Evolutionary conservation across 2,113 vertebrate genomes (phyloP), one percentile per base, ranked within the genome.

Genomic region (Misgurnus anguillicaudatus): DNA sequence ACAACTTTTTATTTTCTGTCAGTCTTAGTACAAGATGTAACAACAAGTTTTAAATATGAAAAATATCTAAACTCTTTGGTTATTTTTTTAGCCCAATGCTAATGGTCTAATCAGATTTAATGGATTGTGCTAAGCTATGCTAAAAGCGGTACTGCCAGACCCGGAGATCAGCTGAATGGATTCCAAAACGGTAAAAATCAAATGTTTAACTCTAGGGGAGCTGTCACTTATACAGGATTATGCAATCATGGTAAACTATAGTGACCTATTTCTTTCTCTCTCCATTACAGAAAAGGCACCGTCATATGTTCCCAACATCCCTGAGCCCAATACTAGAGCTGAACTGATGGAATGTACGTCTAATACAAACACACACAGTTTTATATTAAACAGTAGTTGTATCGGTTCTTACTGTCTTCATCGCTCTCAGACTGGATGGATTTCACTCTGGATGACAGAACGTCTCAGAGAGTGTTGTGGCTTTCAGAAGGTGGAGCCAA

Each of bases 401-500:
- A 19, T 14, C n/a, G 2, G 53, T 57, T 19, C 17, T 19, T 57
- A 51, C 14, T 19, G 6, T 57, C 53, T 57, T 9, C 42, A 45
- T 45, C 9, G 64, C 51, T 39, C 3, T 45, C 87, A 94, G 93
- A 93, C 31, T 93, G 90, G 89, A 13, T 91, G 17, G 78, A 89
- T 0, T 0, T 92, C 17, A 64, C 88, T 14, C 76, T 94, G 83
- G 92, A 94, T 75, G 91, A 93, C 21, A 92, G 85, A 86, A 93
- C 92, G 1, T 87, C 91, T 16, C 91, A 92, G 85, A 94, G 92
- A 66, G 81, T 91, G 73, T 75, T 94, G 85, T 93, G 92, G 92
- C 88, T 94, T 48, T 91, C 92, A 2, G 91, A 94, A 63, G 85
- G 82, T 0, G 82, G 84, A 1, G 9, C 75, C 2, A 93, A 92